Percentiles rank a stretch among this genome's conserved stretches.
These are phyloP conservation scores for Clarias gariepinus DNA, from an alignment of 2,113 vertebrate species.

Conservation along the genomic window DNA sequence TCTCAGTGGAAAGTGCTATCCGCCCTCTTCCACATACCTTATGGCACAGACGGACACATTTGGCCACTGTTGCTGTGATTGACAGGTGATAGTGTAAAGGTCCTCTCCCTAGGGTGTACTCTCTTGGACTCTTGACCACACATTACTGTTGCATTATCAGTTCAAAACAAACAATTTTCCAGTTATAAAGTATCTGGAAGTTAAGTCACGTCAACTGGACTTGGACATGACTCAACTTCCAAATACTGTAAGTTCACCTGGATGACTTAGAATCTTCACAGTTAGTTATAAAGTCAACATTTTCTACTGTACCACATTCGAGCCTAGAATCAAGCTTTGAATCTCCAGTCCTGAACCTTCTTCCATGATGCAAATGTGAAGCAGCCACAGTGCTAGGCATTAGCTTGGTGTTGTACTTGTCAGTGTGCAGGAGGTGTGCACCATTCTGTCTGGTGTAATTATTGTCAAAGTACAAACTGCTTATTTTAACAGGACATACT, in stretches of 20 bases:
- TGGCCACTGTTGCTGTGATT: neutral
- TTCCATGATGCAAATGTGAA: neutral
- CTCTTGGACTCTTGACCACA: neutral
- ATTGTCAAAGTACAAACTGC: neutral
- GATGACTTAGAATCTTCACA: too few relatives aligned
- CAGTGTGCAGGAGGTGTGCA: neutral
- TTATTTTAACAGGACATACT: neutral
- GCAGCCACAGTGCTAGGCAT: neutral
- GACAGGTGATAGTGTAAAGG: neutral
- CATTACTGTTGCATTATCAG: neutral
- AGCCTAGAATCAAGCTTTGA: neutral
- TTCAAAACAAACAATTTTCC: neutral
- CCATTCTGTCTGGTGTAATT: neutral
- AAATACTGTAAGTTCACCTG: too few relatives aligned
- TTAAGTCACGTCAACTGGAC: too few relatives aligned
- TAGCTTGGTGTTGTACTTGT: neutral
- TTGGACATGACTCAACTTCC: too few relatives aligned
- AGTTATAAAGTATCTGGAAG: too few relatives aligned
- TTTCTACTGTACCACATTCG: neutral
- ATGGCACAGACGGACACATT: neutral
- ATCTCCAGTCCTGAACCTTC: neutral
- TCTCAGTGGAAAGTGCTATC: neutral
- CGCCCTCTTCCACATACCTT: neutral
- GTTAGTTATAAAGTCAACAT: neutral
- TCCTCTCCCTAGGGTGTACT: neutral